These are phyloP conservation scores for Atherinomorus stipes DNA, from an alignment of 2,113 vertebrate genomes.

Conservation along the genomic window DNA sequence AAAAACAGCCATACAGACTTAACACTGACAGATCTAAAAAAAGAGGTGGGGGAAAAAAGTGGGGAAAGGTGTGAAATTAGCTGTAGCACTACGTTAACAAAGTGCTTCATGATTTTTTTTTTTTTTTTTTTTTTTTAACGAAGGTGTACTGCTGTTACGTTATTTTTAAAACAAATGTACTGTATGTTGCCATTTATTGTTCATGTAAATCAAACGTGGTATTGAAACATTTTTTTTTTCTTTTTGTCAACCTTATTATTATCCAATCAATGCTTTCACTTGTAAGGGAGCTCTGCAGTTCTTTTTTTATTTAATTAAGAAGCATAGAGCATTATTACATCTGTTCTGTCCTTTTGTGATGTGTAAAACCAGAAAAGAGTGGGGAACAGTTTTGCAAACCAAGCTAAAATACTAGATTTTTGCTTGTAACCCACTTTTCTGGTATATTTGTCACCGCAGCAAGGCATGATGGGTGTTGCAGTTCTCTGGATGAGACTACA, in stretches of 20 bases:
- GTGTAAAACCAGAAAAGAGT: conserved; percentile 35
- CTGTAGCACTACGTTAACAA: conserved; percentile 61
- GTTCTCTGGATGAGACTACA: conserved; percentile 53
- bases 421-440: conserved; percentile 26
- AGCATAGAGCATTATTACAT: conserved; percentile 36
- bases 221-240: conserved; percentile 43
- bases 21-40: conserved; percentile 31
- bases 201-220: conserved; percentile 65
- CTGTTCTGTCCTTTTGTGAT: conserved; percentile 32
- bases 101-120: conserved; percentile 53
- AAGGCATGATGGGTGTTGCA: conserved; percentile 77
- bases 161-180: conserved; percentile 50
- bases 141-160: conserved; percentile 60
- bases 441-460: conserved; percentile 41
- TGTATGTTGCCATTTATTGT: conserved; percentile 65
- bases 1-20: conserved; percentile 63
- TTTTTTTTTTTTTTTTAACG: conserved; percentile 48
- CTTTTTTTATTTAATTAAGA: conserved; percentile 29
- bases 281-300: conserved; percentile 39
- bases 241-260: conserved; percentile 36
- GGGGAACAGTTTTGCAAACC: conserved; percentile 14
- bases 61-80: conserved; percentile 62
- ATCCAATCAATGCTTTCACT: conserved; percentile 30
- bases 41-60: conserved; percentile 37
- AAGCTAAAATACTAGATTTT: conserved; percentile 28